Evolutionary conservation across 2,113 vertebrate species (phyloP), one percentile per base, ranked within the genome.

Genomic region (Regulus satrapa): DNA sequence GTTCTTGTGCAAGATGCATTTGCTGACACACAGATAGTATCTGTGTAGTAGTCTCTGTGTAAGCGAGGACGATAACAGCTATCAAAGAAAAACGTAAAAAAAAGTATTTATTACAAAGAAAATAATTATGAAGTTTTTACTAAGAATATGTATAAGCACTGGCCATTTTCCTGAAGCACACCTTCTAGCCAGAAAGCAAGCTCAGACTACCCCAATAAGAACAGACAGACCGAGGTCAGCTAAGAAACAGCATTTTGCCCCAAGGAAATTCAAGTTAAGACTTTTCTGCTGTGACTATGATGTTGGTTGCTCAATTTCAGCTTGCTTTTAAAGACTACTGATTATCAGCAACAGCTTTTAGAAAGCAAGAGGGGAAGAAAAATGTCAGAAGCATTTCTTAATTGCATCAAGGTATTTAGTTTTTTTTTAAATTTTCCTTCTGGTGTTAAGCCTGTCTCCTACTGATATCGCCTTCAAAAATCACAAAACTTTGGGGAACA

Each of bases 91-190:
- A 78, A 6, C 4, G 24, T n/a, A 25, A 51, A 51, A 38, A 41
- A 26, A n/a, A n/a, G n/a, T 17, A 21, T 1, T 32, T 41, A 9
- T 31, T 56, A 9, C 1, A 13, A 19, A 74, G 56, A 49, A 45
- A 36, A 4, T 0, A 41, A 36, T 2, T 6, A 1, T 4, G 18
- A 24, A 1, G 2, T 29, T 67, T 20, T 51, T n/a, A 59, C 13
- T 43, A 59, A 40, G 32, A 63, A 59, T 18, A n/a, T 1, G 3
- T 1, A 68, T 24, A 62, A 87, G 19, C 12, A 52, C 3, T 15
- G 25, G 21, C 14, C 8, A 1, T 54, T 71, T 43, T 59, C 34
- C 19, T 25, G 12, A 76, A 82, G 68, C 11, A 40, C 28, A 31
- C 14, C 12, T 14, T 76, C 31, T 32, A 71, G 54, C 6, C 32